A percentile compares a stretch with the other conserved stretches of the same genome.
phyloP scores from a whole-genome alignment of 2,797 vertebrate genomes.

The Gorsachius magnificus region DNA sequence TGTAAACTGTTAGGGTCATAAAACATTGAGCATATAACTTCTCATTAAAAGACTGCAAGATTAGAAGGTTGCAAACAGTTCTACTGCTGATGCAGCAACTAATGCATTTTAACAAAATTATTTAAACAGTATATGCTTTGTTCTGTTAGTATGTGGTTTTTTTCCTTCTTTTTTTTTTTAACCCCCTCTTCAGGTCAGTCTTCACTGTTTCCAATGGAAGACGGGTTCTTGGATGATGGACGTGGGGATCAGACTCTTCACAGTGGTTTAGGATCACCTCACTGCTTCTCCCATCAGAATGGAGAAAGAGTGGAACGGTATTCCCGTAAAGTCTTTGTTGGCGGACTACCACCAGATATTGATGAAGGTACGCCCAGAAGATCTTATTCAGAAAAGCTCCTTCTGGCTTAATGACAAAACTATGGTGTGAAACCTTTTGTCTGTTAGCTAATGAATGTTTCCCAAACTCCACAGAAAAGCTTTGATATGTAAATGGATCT shows the following conservation, averaged over 20 bases:
- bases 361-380: constrained; percentile 87
- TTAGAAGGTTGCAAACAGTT: background rate
- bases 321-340: constrained; percentile 97
- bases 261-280: constrained; percentile 90
- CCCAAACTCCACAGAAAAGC: background rate
- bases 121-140: background rate
- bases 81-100: background rate
- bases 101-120: background rate
- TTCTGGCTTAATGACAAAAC: background rate
- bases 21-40: background rate
- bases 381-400: background rate
- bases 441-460: background rate
- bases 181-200: constrained; percentile 86
- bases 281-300: constrained; percentile 97
- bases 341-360: constrained; percentile 96
- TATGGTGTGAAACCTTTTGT: background rate
- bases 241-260: constrained; percentile 91
- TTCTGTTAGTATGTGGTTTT: constrained; percentile 66
- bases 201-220: constrained; percentile 98
- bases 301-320: constrained; percentile 96
- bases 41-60: background rate
- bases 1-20: background rate
- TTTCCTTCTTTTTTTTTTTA: constrained; percentile 3
- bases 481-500: background rate
- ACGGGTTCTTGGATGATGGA: constrained; percentile 94